These are phyloP conservation scores for Pogonus chalceus DNA, from an alignment of 1,140 invertebrate species.

Conservation along the genomic window DNA sequence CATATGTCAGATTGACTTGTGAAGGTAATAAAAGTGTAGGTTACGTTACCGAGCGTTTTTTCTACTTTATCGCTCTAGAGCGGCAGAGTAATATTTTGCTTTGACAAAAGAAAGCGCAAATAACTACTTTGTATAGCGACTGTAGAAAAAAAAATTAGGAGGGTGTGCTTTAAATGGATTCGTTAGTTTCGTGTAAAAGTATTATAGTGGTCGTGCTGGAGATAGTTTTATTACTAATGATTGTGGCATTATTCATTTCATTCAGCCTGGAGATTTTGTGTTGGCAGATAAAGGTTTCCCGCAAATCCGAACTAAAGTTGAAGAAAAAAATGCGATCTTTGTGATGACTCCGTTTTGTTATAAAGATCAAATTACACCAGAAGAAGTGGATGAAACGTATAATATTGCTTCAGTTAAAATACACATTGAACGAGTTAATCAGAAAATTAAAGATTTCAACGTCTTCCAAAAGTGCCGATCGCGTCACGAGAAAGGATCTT, in stretches of 20 bases:
- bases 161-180: constrained; percentile 19
- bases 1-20: no score
- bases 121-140: no score
- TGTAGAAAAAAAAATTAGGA: constrained; percentile 20
- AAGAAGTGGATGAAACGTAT: constrained; percentile 26
- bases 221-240: constrained; percentile 23
- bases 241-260: constrained; percentile 25
- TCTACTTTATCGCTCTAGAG: no score
- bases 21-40: no score
- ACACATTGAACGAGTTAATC: constrained; percentile 29
- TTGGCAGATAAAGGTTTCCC: constrained; percentile 33
- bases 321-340: constrained; percentile 16
- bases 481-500: no score
- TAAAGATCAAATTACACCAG: constrained; percentile 20
- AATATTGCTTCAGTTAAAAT: constrained; percentile 29
- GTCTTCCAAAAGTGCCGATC: no score
- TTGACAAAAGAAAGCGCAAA: no score
- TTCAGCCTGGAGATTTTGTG: constrained; percentile 28
- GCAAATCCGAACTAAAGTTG: constrained; percentile 14
- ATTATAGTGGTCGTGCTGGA: constrained; percentile 20
- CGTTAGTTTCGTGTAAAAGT: constrained; percentile 23
- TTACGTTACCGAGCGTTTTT: no score
- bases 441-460: no score
- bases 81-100: no score
- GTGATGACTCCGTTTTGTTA: constrained; percentile 27